phyloP scores from a whole-genome alignment of 2,888 invertebrate species.

The Meteorus colon region DNA sequence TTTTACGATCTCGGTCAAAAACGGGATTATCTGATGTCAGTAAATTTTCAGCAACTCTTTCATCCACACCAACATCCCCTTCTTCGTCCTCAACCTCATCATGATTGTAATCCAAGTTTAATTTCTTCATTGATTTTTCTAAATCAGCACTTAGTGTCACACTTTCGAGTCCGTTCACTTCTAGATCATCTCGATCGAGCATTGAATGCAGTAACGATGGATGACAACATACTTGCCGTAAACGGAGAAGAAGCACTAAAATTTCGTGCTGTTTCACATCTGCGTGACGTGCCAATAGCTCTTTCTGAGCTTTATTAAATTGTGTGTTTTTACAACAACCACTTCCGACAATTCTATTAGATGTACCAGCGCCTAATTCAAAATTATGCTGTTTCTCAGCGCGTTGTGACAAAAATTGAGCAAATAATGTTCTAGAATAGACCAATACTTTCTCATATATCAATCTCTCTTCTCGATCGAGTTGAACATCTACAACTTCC shows the following conservation, averaged over 20 bases:
- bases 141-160: constrained; percentile 76
- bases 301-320: constrained; percentile 67
- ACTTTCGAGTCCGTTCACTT: constrained; percentile 71
- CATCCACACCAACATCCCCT: not conserved
- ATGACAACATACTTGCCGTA: constrained; percentile 93
- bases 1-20: constrained; percentile 77
- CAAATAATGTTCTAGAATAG: constrained; percentile 84
- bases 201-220: constrained; percentile 85
- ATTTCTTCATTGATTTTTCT: constrained; percentile 79
- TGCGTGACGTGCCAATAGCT: constrained; percentile 62
- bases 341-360: constrained; percentile 29
- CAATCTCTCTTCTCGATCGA: constrained; percentile 82
- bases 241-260: constrained; percentile 86
- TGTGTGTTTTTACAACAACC: constrained; percentile 58
- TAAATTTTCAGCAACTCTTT: constrained; percentile 62
- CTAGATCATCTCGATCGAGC: constrained; percentile 73
- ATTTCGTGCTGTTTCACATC: constrained; percentile 78
- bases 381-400: constrained; percentile 78
- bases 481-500: constrained; percentile 77
- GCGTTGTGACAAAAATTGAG: constrained; percentile 84
- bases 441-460: constrained; percentile 86
- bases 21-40: constrained; percentile 83
- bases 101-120: constrained; percentile 67
- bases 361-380: constrained; percentile 53
- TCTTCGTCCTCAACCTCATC: not conserved